Base-by-base conservation (phyloP, 2,797 vertebrate species). In the Danionella dracula region DNA sequence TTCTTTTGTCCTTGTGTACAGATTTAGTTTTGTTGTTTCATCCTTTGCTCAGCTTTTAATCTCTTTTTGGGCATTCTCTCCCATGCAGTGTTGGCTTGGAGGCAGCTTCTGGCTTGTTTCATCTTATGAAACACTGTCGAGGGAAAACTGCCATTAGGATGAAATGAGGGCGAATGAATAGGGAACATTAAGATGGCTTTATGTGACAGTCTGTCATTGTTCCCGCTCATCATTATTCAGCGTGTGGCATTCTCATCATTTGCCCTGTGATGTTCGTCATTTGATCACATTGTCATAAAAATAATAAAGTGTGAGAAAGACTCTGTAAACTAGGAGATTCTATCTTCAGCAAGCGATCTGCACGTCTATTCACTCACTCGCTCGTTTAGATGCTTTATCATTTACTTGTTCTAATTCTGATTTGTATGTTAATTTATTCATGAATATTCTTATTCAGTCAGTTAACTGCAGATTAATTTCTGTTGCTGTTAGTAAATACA, bases 181-280 rank as follows among this genome's bases (percentile, higher is more conserved):
- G 8, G 3, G 40, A 54, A 34, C 17, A 51, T 53, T 64, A 20
- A 51, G 29, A 9, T 31, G 19, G 60, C 16, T 42, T 64, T 64
- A 40, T 53, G 38, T 10, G 20, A 44, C 38, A 35, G 38, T 1
- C 31, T 48, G 21, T 60, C 27, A 53, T 42, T 53, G 27, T 31
- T 42, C 37, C 34, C 20, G 60, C 38, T 63, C 10, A 53, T 63
- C 27, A 34, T 42, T 41, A 34, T 63, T 53, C 48, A 21, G 12
- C 9, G 31, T 44, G n/a, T 38, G n/a, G n/a, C 27, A 44, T 44
- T 44, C 10, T 17, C 38, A 44, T 32, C 42, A 54, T 35, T 44
- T 44, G 5, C 8, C 17, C 42, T 44, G 45, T 48, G 40, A 15
- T 15, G 31, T 38, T 42, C 48, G 20, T 49, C 34, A 50, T 62